A percentile compares a stretch with the other conserved stretches of the same genome.
phyloP scores from a whole-genome alignment of 2,113 vertebrate genomes.

The Lagopus muta region DNA sequence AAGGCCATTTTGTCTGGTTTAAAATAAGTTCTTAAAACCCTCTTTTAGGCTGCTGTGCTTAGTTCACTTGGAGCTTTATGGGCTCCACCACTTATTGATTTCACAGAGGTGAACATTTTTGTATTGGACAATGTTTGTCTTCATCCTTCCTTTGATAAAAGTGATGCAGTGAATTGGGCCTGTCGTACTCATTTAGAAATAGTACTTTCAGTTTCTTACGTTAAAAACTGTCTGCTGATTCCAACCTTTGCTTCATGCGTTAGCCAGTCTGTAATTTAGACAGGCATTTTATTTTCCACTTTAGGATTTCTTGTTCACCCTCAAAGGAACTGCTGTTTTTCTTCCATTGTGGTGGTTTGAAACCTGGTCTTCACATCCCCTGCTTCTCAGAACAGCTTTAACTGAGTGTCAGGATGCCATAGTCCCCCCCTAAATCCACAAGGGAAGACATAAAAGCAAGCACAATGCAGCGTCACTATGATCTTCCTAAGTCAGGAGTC shows the following conservation, averaged over 20 bases:
- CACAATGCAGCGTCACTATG: not conserved
- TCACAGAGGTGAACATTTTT: not conserved
- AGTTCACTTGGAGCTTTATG: not conserved
- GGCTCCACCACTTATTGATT: not conserved
- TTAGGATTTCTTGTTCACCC: not conserved
- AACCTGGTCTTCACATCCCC: not conserved
- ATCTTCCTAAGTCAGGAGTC: not conserved
- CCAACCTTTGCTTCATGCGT: not conserved
- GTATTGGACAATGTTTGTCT: not conserved
- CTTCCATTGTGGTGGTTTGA: not conserved
- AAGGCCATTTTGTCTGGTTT: not conserved
- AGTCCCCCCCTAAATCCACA: not conserved
- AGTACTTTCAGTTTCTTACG: not conserved
- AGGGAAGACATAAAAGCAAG: not conserved
- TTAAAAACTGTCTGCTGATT: not conserved
- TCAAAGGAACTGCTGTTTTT: not conserved
- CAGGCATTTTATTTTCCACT: not conserved
- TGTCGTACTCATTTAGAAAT: not conserved
- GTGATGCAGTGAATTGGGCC: not conserved
- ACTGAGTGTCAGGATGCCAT: not conserved
- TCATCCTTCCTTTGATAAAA: not conserved
- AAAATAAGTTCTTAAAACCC: not conserved
- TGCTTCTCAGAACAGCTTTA: not conserved
- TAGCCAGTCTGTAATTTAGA: not conserved
- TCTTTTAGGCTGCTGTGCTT: not conserved